Conservation (phyloP, 2,888 invertebrate genomes). For the Erebia ligea region DNA sequence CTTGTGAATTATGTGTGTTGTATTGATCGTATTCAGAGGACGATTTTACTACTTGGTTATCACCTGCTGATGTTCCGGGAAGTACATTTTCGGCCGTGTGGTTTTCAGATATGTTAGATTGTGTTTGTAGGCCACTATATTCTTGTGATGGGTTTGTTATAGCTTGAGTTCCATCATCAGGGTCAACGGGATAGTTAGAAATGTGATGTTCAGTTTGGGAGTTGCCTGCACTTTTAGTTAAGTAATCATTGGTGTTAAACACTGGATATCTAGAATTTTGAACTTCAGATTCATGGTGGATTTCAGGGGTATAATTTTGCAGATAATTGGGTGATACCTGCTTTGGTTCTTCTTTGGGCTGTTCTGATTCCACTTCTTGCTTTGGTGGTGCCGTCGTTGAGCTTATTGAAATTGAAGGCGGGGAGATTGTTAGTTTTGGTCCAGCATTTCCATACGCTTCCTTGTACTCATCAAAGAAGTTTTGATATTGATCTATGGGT, state of each 20-base stretch:
- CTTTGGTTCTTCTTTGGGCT: constrained; percentile 41
- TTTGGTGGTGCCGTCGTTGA: constrained; percentile 46
- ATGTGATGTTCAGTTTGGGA: constrained; percentile 37
- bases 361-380: constrained; percentile 50
- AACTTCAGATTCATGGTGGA: constrained; percentile 67
- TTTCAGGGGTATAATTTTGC: constrained; percentile 69
- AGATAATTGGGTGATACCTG: constrained; percentile 62
- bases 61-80: constrained; percentile 47
- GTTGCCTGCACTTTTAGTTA: constrained; percentile 54
- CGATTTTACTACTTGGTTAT: constrained; percentile 51
- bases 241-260: constrained; percentile 60
- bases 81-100: constrained; percentile 52
- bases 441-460: constrained; percentile 58
- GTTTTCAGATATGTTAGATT: constrained; percentile 50
- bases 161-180: constrained; percentile 40
- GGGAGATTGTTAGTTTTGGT: constrained; percentile 43
- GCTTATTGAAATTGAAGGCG: constrained; percentile 44
- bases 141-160: constrained; percentile 45
- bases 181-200: constrained; percentile 41
- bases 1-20: constrained; percentile 53
- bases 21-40: constrained; percentile 58
- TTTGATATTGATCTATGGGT: constrained; percentile 69
- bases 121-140: constrained; percentile 52
- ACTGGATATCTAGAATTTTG: constrained; percentile 60
- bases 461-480: constrained; percentile 69